Evolutionary conservation across 2,113 vertebrate species (phyloP).

Genomic region (Coptodon bakossiorum): DNA sequence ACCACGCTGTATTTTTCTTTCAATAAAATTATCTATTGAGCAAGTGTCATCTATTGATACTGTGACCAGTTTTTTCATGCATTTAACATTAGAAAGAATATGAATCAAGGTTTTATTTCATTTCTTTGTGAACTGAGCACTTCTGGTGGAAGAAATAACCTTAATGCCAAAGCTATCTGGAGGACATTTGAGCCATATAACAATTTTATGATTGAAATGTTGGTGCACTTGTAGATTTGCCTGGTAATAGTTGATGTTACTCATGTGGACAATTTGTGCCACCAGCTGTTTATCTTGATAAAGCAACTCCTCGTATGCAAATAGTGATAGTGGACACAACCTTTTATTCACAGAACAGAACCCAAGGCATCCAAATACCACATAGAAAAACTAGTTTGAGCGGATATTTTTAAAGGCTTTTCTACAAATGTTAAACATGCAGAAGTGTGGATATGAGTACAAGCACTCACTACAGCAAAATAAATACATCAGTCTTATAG

Average conservation of each 20-base stretch:
- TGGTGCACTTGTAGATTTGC: not conserved
- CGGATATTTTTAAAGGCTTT: accelerated
- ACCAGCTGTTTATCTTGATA: not conserved
- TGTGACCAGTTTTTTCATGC: not conserved
- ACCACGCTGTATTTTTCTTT: not conserved
- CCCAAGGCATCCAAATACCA: not conserved
- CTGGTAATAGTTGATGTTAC: not conserved
- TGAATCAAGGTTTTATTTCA: accelerated
- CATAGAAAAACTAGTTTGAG: not conserved
- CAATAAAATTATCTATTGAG: not conserved
- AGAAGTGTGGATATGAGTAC: not conserved
- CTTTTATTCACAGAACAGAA: not conserved
- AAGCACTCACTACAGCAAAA: not conserved
- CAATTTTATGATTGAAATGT: not conserved
- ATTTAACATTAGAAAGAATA: not conserved
- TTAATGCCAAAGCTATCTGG: not conserved
- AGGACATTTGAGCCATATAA: not conserved
- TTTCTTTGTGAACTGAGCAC: not conserved
- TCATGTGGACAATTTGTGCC: not conserved
- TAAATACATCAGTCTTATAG: not conserved
- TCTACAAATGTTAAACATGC: not conserved
- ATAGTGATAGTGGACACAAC: not conserved
- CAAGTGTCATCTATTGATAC: not conserved
- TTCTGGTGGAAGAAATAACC: not conserved
- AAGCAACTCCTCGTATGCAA: not conserved